Percentiles rank a stretch among this genome's conserved stretches.
Conservation (phyloP, 1,140 invertebrate genomes). For the Drosophila nigromelanica region DNA sequence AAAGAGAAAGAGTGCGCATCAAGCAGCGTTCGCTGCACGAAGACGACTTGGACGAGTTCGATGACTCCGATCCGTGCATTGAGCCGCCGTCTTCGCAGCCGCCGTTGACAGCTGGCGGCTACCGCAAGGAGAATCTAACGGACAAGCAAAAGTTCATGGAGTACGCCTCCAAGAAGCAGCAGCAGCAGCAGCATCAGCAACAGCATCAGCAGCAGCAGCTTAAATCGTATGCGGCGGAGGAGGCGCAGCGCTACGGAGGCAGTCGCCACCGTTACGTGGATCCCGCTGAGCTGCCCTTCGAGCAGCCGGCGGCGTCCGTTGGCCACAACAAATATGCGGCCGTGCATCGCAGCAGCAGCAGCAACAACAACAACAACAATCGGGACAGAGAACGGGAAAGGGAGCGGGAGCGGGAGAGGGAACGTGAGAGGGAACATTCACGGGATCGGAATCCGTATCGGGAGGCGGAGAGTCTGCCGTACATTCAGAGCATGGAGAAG, state of each 20-base stretch:
- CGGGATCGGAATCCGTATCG: constrained; percentile 78
- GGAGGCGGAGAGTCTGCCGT: constrained; percentile 81
- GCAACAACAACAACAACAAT: constrained; percentile 7
- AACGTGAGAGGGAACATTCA: constrained; percentile 55
- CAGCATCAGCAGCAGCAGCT: constrained; percentile 44
- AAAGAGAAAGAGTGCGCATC: not conserved
- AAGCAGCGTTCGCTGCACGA: constrained; percentile 57
- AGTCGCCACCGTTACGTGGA: constrained; percentile 75
- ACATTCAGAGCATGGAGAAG: constrained; percentile 83
- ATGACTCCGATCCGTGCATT: constrained; percentile 65
- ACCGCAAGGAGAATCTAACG: constrained; percentile 79
- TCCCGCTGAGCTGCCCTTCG: constrained; percentile 70
- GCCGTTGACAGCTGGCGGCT: constrained; percentile 31
- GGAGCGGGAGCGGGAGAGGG: constrained; percentile 42
- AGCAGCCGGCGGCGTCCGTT: constrained; percentile 28
- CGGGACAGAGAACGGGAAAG: constrained; percentile 20
- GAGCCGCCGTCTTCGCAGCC: constrained; percentile 17
- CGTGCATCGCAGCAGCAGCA: constrained; percentile 50
- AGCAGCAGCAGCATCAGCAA: too few relatives aligned
- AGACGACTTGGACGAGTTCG: constrained; percentile 62
- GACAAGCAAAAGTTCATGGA: constrained; percentile 82
- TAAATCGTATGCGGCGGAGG: constrained; percentile 56
- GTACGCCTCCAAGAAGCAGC: constrained; percentile 61
- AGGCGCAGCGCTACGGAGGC: constrained; percentile 68
- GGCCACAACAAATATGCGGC: constrained; percentile 72